Evolutionary conservation across 1,140 invertebrate species (phyloP).

Genomic region (Bombus polaris): DNA sequence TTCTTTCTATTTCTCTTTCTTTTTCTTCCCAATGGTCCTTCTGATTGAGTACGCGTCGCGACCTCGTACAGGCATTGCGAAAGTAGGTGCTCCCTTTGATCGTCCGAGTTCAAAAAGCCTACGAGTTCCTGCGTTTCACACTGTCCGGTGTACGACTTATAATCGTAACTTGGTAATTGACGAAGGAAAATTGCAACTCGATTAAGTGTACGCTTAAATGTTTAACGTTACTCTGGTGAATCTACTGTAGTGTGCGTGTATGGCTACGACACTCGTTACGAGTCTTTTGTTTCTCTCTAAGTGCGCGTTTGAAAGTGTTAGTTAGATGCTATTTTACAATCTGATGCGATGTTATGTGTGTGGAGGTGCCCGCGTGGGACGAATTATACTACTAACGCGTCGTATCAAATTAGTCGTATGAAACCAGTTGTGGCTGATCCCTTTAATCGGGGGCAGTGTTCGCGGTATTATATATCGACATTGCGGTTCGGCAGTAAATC

Average conservation of each 20-base stretch:
- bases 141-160: neutral
- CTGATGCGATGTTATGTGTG: neutral
- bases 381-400: constrained; percentile 32
- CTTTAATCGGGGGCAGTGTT: constrained; percentile 43
- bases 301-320: constrained; percentile 6
- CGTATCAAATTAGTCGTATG: constrained; percentile 57
- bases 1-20: neutral
- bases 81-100: constrained; percentile 32
- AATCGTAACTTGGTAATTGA: constrained; percentile 43
- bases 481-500: constrained; percentile 57
- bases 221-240: constrained; percentile 22
- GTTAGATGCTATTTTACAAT: constrained; percentile 13
- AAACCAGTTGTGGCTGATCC: constrained; percentile 48
- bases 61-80: constrained; percentile 34
- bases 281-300: neutral
- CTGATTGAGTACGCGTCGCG: constrained; percentile 23
- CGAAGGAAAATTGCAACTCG: constrained; percentile 38
- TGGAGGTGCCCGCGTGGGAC: neutral
- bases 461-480: constrained; percentile 44
- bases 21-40: constrained; percentile 1
- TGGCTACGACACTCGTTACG: neutral
- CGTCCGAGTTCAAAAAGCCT: neutral
- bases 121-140: neutral
- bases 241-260: constrained; percentile 20
- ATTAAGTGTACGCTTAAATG: constrained; percentile 28